A percentile compares a stretch with the other conserved stretches of the same genome.
These are phyloP conservation scores for Drosophila recens DNA, from an alignment of 2,888 invertebrate species.

Conservation along the genomic window DNA sequence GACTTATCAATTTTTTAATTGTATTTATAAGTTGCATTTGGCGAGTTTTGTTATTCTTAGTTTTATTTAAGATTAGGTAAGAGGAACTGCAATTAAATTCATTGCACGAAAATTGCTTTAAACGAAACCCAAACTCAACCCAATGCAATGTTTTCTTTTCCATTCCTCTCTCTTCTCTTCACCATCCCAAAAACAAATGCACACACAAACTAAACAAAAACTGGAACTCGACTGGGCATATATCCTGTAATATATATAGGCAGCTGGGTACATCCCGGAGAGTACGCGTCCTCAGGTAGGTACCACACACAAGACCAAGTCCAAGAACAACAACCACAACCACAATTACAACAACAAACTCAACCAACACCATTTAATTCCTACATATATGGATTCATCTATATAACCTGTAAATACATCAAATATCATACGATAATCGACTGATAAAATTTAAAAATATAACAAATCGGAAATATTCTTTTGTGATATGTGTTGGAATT, in stretches of 20 bases:
- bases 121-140: slow-evolving; percentile 16
- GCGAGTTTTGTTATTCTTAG: not conserved
- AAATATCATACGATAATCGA: slow-evolving; percentile 80
- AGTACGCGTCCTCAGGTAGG: slow-evolving; percentile 99
- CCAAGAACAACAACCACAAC: slow-evolving; percentile 43
- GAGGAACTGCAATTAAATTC: slow-evolving; percentile 10
- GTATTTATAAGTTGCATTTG: no score
- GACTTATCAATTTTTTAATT: no score
- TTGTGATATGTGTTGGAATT: slow-evolving; percentile 64
- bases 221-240: slow-evolving; percentile 13
- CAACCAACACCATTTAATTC: slow-evolving; percentile 73
- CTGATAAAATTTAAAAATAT: slow-evolving; percentile 35
- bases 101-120: slow-evolving; percentile 25
- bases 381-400: slow-evolving; percentile 83
- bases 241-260: slow-evolving; percentile 85
- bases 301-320: slow-evolving; percentile 72
- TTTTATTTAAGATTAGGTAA: not conserved
- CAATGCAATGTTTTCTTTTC: slow-evolving; percentile 11
- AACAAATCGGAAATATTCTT: slow-evolving; percentile 44
- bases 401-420: slow-evolving; percentile 84
- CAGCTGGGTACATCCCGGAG: slow-evolving; percentile 99
- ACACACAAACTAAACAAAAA: slow-evolving; percentile 16
- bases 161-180: slow-evolving; percentile 26
- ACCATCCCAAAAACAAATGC: slow-evolving; percentile 7
- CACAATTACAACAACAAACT: slow-evolving; percentile 61